Evolutionary conservation across 2,113 vertebrate genomes (phyloP).

Genomic region (Neodontobutis hainanensis): DNA sequence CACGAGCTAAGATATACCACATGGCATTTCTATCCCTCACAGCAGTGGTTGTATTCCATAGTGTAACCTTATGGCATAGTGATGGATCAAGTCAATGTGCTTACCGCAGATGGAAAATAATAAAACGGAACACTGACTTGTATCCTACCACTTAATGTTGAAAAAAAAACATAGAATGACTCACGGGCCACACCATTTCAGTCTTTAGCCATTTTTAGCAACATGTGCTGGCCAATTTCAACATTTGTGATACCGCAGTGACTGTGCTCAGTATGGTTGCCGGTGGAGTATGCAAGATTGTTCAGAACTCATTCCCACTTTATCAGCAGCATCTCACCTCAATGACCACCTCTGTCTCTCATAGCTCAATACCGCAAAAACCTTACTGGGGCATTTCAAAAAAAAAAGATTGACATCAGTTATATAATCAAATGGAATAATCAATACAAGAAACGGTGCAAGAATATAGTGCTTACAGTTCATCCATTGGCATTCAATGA

Average conservation of each 20-base stretch:
- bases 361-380: constrained; percentile 26
- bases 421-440: constrained; percentile 3
- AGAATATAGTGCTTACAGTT: not conserved
- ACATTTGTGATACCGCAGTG: constrained; percentile 3
- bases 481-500: no score
- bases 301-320: constrained; percentile 35
- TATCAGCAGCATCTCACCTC: constrained; percentile 46
- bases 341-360: constrained; percentile 46
- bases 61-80: constrained; percentile 59
- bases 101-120: constrained; percentile 28
- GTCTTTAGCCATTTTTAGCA: not conserved
- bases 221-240: not conserved
- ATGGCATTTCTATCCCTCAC: constrained; percentile 65
- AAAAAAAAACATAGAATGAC: not conserved
- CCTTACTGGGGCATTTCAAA: not conserved
- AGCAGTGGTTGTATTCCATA: constrained; percentile 56
- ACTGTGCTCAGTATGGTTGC: constrained; percentile 36
- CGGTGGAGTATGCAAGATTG: constrained; percentile 30
- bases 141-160: not conserved
- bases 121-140: not conserved
- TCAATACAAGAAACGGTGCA: not conserved
- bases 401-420: constrained; percentile 1
- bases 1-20: constrained; percentile 41
- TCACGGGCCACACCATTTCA: not conserved
- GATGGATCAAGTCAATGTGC: constrained; percentile 26